These are phyloP conservation scores for Pitangus sulphuratus DNA, from an alignment of 2,797 vertebrate genomes.

Conservation along the genomic window DNA sequence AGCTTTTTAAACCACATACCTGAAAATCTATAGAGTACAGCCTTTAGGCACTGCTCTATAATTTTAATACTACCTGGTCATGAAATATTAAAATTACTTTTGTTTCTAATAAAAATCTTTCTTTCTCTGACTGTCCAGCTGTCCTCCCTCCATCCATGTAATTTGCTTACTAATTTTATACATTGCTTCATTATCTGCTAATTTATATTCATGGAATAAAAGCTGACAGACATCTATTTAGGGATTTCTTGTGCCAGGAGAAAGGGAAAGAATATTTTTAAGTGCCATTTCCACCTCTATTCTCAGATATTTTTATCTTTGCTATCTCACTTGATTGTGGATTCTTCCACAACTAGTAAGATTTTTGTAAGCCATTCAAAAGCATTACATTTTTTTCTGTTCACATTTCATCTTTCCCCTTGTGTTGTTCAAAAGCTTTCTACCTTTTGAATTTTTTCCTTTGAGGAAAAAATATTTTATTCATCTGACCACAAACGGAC, in stretches of 20 bases:
- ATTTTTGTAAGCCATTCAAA: background rate
- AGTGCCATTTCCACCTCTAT: background rate
- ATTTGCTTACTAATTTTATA: slow-evolving; percentile 35
- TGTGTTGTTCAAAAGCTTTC: slow-evolving; percentile 18
- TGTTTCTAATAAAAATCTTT: background rate
- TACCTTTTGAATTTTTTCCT: slow-evolving; percentile 8
- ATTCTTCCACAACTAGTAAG: background rate
- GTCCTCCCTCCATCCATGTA: background rate
- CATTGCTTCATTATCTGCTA: slow-evolving; percentile 31
- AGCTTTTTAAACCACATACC: background rate
- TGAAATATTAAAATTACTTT: background rate
- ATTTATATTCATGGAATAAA: slow-evolving; percentile 56
- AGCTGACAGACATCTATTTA: slow-evolving; percentile 34
- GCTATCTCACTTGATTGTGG: background rate
- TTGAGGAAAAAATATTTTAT: background rate
- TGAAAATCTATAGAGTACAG: background rate
- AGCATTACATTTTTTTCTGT: background rate
- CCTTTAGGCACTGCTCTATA: background rate
- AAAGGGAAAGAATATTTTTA: background rate
- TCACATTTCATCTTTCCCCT: background rate
- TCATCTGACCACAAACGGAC: background rate
- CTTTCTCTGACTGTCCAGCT: background rate
- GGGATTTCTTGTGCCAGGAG: background rate
- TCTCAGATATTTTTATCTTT: slow-evolving; percentile 24
- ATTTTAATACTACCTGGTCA: background rate